Evolutionary conservation across 2,797 vertebrate genomes (phyloP).

Genomic region (Protosalanx chinensis): DNA sequence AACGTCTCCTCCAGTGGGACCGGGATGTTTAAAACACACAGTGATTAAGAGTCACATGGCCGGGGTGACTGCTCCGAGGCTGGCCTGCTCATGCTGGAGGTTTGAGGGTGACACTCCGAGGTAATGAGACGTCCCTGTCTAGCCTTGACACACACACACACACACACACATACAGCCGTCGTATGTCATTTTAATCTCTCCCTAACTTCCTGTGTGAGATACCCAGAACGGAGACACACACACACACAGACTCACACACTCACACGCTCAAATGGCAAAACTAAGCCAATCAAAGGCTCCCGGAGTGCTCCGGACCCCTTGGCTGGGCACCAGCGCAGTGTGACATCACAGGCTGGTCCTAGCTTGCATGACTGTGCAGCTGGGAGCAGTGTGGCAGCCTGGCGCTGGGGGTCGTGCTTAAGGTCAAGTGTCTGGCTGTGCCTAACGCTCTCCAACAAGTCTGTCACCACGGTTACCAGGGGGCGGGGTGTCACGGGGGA

Average conservation of each 20-base stretch:
- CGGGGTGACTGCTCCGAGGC: constrained; percentile 32
- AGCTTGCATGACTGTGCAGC: no score
- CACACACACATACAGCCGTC: neutral
- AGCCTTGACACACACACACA: neutral
- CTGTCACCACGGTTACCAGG: no score
- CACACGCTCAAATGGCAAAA: neutral
- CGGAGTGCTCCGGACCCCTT: no score
- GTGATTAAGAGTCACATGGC: constrained; percentile 37
- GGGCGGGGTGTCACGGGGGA: no score
- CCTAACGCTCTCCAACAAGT: no score
- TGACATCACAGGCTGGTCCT: no score
- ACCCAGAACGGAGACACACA: neutral
- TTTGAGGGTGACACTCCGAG: neutral
- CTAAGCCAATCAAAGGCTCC: no score
- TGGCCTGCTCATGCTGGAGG: constrained; percentile 28
- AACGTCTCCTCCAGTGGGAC: constrained; percentile 7
- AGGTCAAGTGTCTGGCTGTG: no score
- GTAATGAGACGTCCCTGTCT: constrained; percentile 22
- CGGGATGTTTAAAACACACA: constrained; percentile 39
- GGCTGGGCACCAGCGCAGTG: no score
- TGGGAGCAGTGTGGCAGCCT: no score
- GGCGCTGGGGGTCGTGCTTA: no score
- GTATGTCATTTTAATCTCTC: no score
- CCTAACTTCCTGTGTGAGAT: neutral
- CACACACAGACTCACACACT: neutral